These are phyloP conservation scores for Lytechinus variegatus DNA, from an alignment of 35 echinoderm and acorn worm genomes.

Conservation along the genomic window DNA sequence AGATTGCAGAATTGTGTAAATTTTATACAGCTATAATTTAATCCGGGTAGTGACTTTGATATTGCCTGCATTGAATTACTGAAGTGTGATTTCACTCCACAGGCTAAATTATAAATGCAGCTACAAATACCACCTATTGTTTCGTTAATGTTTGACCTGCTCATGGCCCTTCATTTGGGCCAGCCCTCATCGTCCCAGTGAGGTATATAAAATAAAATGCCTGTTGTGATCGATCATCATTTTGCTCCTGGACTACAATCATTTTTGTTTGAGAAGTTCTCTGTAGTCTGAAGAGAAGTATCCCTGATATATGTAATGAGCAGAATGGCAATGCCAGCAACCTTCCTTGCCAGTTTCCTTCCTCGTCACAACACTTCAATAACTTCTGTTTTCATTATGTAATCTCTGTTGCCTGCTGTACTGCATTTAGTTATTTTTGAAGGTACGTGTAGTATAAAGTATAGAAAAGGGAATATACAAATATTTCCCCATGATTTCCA, in stretches of 20 bases:
- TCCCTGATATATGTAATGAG: neutral
- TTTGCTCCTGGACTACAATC: neutral
- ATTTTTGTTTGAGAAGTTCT: too few species aligned
- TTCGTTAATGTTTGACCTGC: neutral
- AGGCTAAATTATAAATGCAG: too few species aligned
- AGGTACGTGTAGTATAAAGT: neutral
- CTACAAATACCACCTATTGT: neutral
- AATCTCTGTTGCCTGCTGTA: too few species aligned
- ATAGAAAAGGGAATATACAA: neutral
- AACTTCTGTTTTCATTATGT: neutral
- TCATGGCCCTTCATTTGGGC: neutral
- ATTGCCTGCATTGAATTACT: too few species aligned
- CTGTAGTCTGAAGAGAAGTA: too few species aligned
- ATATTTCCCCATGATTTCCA: neutral
- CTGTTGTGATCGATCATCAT: neutral
- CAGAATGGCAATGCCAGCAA: neutral
- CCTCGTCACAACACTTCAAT: neutral
- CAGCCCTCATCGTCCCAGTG: neutral
- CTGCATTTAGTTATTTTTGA: too few species aligned
- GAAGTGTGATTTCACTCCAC: too few species aligned
- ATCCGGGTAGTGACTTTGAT: too few species aligned
- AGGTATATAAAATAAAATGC: neutral
- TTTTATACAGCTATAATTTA: too few species aligned
- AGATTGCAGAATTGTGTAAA: too few species aligned
- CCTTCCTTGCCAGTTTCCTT: neutral